These are phyloP conservation scores for Pseudobourletiella spinata DNA, from an alignment of 1,140 invertebrate genomes.

Conservation along the genomic window DNA sequence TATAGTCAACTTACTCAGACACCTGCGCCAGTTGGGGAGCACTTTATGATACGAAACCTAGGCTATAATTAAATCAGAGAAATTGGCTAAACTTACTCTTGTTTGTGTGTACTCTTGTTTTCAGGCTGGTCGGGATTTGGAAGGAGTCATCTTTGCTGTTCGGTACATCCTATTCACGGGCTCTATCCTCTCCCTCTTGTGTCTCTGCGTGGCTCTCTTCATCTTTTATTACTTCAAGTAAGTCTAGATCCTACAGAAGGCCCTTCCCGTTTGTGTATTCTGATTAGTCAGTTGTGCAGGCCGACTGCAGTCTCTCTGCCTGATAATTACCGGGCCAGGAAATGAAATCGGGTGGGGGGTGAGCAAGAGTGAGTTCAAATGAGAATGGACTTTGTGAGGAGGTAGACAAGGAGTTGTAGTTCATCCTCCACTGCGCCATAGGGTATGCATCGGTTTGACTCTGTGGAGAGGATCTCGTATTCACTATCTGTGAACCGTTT, in stretches of 20 bases:
- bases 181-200: conserved; percentile 42
- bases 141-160: conserved; percentile 25
- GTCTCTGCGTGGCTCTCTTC: conserved; percentile 40
- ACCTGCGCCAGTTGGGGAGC: too few species aligned
- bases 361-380: not conserved
- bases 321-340: not conserved
- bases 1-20: too few species aligned
- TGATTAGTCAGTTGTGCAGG: too few species aligned
- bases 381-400: not conserved
- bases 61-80: too few species aligned
- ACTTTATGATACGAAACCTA: too few species aligned
- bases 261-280: not conserved
- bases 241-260: conserved; percentile 1
- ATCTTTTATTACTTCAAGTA: conserved; percentile 47
- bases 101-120: not conserved
- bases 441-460: not conserved
- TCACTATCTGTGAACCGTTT: not conserved
- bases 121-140: not conserved
- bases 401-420: not conserved
- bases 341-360: not conserved
- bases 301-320: too few species aligned
- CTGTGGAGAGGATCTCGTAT: too few species aligned
- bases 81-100: not conserved
- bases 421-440: not conserved
- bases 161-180: conserved; percentile 43